phyloP scores from a whole-genome alignment of 2,888 invertebrate species.

The Raillietiella orientalis region DNA sequence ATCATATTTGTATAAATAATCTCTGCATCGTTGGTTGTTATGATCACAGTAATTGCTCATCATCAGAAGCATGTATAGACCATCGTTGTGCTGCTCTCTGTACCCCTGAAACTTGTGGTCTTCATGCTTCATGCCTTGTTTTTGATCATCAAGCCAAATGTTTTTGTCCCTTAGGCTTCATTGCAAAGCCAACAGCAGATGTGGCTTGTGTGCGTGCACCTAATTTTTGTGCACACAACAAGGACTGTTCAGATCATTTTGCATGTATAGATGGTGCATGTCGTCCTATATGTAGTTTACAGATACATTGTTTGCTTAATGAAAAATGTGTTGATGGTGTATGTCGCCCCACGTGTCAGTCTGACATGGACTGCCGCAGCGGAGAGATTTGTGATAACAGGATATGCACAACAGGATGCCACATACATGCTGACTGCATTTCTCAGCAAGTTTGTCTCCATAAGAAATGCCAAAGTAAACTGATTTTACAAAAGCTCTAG shows the following conservation, averaged over 20 bases:
- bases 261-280: slow-evolving; percentile 34
- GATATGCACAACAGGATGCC: slow-evolving; percentile 43
- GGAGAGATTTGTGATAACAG: slow-evolving; percentile 58
- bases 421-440: slow-evolving; percentile 41
- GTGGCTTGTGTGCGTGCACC: slow-evolving; percentile 57
- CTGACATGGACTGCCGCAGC: slow-evolving; percentile 52
- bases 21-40: slow-evolving; percentile 60
- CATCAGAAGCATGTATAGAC: slow-evolving; percentile 38
- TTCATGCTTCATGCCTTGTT: slow-evolving; percentile 45
- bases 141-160: slow-evolving; percentile 45
- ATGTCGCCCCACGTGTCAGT: slow-evolving; percentile 47
- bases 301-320: slow-evolving; percentile 41
- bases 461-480: slow-evolving; percentile 31
- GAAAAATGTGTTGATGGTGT: slow-evolving; percentile 40
- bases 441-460: slow-evolving; percentile 33
- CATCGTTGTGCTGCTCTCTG: slow-evolving; percentile 48
- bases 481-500: not conserved
- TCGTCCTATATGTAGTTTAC: slow-evolving; percentile 38
- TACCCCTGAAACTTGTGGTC: slow-evolving; percentile 26
- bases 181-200: slow-evolving; percentile 58
- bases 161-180: slow-evolving; percentile 40
- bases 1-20: slow-evolving; percentile 55
- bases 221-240: slow-evolving; percentile 36
- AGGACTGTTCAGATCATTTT: slow-evolving; percentile 33
- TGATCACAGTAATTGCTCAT: slow-evolving; percentile 53